A percentile compares a stretch with the other conserved stretches of the same genome.
phyloP scores from a whole-genome alignment of 2,113 vertebrate genomes.

The Oreochromis tanganicae region DNA sequence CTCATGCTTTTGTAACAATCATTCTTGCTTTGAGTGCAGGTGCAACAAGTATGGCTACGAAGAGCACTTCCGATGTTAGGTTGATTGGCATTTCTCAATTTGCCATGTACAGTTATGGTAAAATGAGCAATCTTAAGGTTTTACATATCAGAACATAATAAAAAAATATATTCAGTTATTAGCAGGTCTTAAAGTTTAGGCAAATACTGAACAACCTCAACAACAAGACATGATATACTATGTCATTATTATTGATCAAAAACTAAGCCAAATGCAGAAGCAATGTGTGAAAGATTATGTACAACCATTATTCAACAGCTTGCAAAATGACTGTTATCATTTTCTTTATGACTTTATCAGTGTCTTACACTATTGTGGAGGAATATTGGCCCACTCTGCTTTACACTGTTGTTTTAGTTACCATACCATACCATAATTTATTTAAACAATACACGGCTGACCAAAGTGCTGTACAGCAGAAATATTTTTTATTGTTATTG shows the following conservation, averaged over 20 bases:
- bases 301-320: not conserved
- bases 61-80: not conserved
- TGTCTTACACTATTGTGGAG: not conserved
- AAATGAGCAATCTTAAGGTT: not conserved
- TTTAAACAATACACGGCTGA: accelerated
- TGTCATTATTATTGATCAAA: not conserved
- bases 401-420: not conserved
- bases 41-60: not conserved
- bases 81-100: not conserved
- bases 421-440: not conserved
- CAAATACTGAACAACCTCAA: not conserved
- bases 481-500: not conserved
- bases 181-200: not conserved
- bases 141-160: not conserved
- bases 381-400: not conserved
- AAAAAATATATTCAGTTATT: not conserved
- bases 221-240: not conserved
- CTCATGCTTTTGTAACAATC: not conserved
- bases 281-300: not conserved
- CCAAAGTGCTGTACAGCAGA: not conserved
- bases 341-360: not conserved
- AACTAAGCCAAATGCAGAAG: not conserved
- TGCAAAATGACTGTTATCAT: not conserved
- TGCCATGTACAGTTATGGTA: not conserved
- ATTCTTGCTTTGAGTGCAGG: not conserved